These are phyloP conservation scores for Enteromius thamalakanensis DNA, from an alignment of 2,797 vertebrate genomes.

Conservation along the genomic window DNA sequence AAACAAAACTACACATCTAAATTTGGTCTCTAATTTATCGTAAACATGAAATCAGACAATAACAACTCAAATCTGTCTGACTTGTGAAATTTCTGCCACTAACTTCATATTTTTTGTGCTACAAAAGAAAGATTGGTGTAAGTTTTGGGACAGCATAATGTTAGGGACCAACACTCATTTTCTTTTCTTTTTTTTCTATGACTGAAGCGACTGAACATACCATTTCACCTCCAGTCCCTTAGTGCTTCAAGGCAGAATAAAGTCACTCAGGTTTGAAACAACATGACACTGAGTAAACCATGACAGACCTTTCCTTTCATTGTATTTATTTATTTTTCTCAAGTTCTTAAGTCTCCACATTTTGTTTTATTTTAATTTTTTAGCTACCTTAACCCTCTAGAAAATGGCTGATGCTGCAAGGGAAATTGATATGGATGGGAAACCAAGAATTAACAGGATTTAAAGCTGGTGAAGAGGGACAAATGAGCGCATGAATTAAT, in stretches of 20 bases:
- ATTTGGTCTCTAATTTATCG: neutral
- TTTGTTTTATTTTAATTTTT: slow-evolving; percentile 26
- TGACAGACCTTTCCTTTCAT: neutral
- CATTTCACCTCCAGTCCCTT: neutral
- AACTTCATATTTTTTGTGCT: neutral
- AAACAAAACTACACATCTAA: neutral
- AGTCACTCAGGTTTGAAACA: neutral
- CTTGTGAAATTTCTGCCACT: neutral
- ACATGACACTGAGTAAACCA: neutral
- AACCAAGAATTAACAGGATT: slow-evolving; percentile 65
- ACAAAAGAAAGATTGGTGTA: neutral
- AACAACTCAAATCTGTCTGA: neutral
- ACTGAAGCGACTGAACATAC: neutral
- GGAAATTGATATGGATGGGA: slow-evolving; percentile 66
- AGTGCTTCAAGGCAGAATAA: neutral
- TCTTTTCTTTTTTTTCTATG: neutral
- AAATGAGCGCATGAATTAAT: slow-evolving; percentile 63
- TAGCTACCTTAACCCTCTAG: slow-evolving; percentile 34
- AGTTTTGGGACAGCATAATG: neutral
- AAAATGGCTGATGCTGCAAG: slow-evolving; percentile 49
- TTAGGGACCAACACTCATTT: neutral
- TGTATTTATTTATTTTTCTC: no score
- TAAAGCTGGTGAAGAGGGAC: slow-evolving; percentile 62
- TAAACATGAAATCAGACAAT: neutral
- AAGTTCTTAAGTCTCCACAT: slow-evolving; percentile 3